Evolutionary conservation across 2,797 vertebrate species (phyloP).

Genomic region (Amblyopsis hoosieri): DNA sequence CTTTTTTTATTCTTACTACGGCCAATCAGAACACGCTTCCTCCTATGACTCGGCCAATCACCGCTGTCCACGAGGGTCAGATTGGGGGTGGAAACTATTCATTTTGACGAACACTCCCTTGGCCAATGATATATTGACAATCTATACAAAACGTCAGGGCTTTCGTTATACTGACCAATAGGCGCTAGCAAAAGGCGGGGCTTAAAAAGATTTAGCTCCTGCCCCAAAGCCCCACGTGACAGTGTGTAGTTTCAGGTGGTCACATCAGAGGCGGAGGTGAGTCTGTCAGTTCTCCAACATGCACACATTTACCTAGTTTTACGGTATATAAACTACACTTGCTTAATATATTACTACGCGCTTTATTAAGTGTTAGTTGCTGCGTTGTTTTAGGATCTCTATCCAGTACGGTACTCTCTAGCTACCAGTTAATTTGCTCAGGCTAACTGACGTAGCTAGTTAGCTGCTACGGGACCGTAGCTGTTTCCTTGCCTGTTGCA

Average conservation of each 20-base stretch:
- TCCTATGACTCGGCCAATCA: slow-evolving; percentile 64
- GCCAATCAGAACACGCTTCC: slow-evolving; percentile 68
- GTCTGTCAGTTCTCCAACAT: slow-evolving; percentile 42
- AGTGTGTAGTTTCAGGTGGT: slow-evolving; percentile 74
- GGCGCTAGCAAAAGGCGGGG: slow-evolving; percentile 12
- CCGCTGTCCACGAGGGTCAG: slow-evolving; percentile 80
- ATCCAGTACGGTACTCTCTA: no score
- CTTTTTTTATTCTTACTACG: slow-evolving; percentile 6
- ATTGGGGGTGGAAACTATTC: slow-evolving; percentile 47
- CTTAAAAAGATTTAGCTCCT: slow-evolving; percentile 10
- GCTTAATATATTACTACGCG: no score
- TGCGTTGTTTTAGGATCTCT: no score
- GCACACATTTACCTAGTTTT: background rate
- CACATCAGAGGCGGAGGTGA: slow-evolving; percentile 71
- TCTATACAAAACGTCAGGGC: slow-evolving; percentile 36
- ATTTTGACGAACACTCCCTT: slow-evolving; percentile 15
- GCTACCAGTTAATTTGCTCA: no score
- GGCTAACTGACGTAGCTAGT: no score
- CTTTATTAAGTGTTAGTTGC: no score
- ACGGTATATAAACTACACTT: background rate
- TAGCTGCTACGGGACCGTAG: no score
- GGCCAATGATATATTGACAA: slow-evolving; percentile 58
- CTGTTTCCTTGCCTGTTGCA: no score
- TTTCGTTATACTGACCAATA: slow-evolving; percentile 54
- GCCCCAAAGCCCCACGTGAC: slow-evolving; percentile 72